These are phyloP conservation scores for Nanorana parkeri DNA, from an alignment of 2,113 vertebrate genomes.

Conservation along the genomic window DNA sequence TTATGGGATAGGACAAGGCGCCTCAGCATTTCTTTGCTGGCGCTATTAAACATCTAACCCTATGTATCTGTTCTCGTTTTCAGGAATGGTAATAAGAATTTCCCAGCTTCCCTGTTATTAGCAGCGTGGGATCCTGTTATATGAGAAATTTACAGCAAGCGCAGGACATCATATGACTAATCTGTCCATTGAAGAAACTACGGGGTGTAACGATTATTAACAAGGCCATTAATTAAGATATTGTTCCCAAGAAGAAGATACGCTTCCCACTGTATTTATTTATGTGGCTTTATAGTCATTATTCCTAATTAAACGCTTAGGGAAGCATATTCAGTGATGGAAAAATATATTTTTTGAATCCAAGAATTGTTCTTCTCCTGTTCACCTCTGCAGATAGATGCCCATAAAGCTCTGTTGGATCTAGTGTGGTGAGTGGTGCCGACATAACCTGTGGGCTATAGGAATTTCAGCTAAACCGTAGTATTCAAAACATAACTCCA, in stretches of 20 bases:
- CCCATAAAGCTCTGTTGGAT: too few species aligned
- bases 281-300: not conserved
- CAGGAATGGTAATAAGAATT: too few species aligned
- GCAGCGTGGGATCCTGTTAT: not conserved
- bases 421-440: too few species aligned
- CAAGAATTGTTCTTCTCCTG: too few species aligned
- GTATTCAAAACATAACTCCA: too few species aligned
- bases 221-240: not conserved
- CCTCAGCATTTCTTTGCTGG: too few species aligned
- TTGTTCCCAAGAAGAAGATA: constrained; percentile 10
- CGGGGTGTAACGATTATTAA: constrained; percentile 1
- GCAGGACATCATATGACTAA: not conserved
- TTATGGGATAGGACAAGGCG: too few species aligned
- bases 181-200: not conserved
- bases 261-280: constrained; percentile 3
- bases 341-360: not conserved
- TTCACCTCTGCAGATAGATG: too few species aligned
- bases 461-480: too few species aligned
- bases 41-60: too few species aligned
- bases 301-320: not conserved
- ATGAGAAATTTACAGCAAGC: not conserved
- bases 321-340: not conserved
- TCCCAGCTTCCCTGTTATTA: not conserved
- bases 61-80: too few species aligned
- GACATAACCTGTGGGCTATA: too few species aligned